Evolutionary conservation across 2,888 invertebrate genomes (phyloP).

Genomic region (Pollenia labialis): DNA sequence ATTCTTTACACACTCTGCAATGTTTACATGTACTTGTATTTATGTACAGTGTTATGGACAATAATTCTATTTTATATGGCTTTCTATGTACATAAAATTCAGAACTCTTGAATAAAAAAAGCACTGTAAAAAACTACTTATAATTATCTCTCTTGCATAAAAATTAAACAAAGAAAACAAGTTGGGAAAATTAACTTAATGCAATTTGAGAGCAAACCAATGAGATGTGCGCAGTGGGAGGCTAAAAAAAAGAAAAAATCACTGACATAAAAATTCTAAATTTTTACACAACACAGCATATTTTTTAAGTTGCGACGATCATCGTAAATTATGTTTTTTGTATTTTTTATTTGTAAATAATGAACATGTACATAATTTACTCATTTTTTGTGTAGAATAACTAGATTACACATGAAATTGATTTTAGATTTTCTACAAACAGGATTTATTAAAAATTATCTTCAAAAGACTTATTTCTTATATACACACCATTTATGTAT

Average conservation of each 20-base stretch:
- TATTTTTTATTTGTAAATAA: slow-evolving; percentile 7
- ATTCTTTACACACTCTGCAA: slow-evolving; percentile 42
- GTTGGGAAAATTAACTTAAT: slow-evolving; percentile 43
- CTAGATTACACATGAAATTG: not conserved
- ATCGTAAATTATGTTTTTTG: slow-evolving; percentile 2
- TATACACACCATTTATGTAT: slow-evolving; percentile 56
- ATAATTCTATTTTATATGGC: slow-evolving; percentile 61
- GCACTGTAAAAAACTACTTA: slow-evolving; percentile 36
- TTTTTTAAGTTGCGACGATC: slow-evolving; percentile 49
- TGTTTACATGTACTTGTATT: slow-evolving; percentile 43
- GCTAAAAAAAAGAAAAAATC: slow-evolving; percentile 56
- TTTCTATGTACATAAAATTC: slow-evolving; percentile 49
- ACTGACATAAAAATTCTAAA: slow-evolving; percentile 50
- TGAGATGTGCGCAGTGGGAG: slow-evolving; percentile 65
- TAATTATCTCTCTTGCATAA: slow-evolving; percentile 50
- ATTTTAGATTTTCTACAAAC: slow-evolving; percentile 7
- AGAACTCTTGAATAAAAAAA: slow-evolving; percentile 32
- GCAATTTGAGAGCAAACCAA: slow-evolving; percentile 38
- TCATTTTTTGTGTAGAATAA: not conserved
- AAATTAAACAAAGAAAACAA: slow-evolving; percentile 61
- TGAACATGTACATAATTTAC: slow-evolving; percentile 12
- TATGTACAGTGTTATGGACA: slow-evolving; percentile 46
- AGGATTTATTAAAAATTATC: slow-evolving; percentile 32
- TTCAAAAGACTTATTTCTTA: slow-evolving; percentile 13
- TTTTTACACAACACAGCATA: slow-evolving; percentile 50